Evolutionary conservation across 2,797 vertebrate species (phyloP), one percentile per base, ranked within the genome.

Genomic region (Iguana delicatissima): DNA sequence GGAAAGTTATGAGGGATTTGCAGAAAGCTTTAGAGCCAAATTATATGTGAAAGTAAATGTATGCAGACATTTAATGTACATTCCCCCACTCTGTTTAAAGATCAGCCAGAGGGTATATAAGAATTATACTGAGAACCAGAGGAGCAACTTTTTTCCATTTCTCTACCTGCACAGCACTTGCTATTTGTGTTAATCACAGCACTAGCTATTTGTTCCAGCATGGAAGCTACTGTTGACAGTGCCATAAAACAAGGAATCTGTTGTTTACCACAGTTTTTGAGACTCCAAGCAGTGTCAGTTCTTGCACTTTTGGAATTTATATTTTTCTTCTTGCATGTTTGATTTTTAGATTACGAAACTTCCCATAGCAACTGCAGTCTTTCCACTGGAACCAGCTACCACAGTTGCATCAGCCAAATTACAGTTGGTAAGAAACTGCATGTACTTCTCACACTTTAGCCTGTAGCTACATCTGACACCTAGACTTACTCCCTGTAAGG

Each of bases 401-500:
- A 97, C 93, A 98, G 98, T 91, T 98, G 98, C 88, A 98, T 98
- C 96, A 98, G 98, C 96, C 98, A 98, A 93, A 98, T 98, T 96
- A 98, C 98, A 93, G 97, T 98, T 38, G 98, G 98, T 98, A 95
- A 97, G 98, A 87, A 79, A 57, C 38, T 62, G 4, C 0, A 86
- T 62, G 12, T 83, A 24, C 10, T 38, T 38, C 55, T 74, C 84
- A 74, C 22, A 85, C 20, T 55, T 74, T 16, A 55, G 32, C 67
- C 67, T 69, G 10, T 32, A 69, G 67, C 67, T 69, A 10, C 29
- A 13, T 32, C 29, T 69, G 26, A 69, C 10, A 26, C 64, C 64
- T 29, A 69, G 67, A 20, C 67, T 69, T 69, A 32, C 29, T 29
- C 67, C 3, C 8, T 69, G 67, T 69, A 69, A 32, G 29, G 8